phyloP scores from a whole-genome alignment of 2,888 invertebrate species.

The Rhaphigaster nebulosa region DNA sequence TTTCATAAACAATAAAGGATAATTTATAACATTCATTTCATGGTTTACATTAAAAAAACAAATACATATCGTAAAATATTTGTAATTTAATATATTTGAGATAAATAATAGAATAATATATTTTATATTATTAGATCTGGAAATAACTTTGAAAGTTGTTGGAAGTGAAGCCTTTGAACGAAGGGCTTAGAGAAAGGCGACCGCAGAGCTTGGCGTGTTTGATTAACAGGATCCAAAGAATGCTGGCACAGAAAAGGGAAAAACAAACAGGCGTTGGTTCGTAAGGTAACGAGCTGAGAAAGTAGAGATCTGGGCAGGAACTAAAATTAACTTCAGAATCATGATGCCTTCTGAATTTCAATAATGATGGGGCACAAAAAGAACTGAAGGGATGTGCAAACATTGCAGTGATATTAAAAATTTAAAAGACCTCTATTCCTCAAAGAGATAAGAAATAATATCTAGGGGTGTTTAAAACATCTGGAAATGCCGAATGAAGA shows the following conservation, averaged over 20 bases:
- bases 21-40: too few relatives aligned
- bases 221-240: slow-evolving; percentile 7
- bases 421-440: too few relatives aligned
- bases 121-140: background rate
- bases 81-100: too few relatives aligned
- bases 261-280: background rate
- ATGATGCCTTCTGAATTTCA: background rate
- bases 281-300: background rate
- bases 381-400: background rate
- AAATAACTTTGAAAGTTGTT: background rate
- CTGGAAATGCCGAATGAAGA: too few relatives aligned
- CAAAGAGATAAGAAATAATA: too few relatives aligned
- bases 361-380: background rate
- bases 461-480: too few relatives aligned
- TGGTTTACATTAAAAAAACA: too few relatives aligned
- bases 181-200: background rate
- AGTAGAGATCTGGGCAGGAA: background rate
- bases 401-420: background rate
- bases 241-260: background rate
- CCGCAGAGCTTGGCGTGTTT: slow-evolving; percentile 1
- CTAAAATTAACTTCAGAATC: background rate
- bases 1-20: too few relatives aligned
- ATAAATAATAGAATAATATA: too few relatives aligned
- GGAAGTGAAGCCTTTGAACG: background rate
- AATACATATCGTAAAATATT: too few relatives aligned